These are phyloP conservation scores for Limanda limanda DNA, from an alignment of 2,113 vertebrate genomes.

Conservation along the genomic window DNA sequence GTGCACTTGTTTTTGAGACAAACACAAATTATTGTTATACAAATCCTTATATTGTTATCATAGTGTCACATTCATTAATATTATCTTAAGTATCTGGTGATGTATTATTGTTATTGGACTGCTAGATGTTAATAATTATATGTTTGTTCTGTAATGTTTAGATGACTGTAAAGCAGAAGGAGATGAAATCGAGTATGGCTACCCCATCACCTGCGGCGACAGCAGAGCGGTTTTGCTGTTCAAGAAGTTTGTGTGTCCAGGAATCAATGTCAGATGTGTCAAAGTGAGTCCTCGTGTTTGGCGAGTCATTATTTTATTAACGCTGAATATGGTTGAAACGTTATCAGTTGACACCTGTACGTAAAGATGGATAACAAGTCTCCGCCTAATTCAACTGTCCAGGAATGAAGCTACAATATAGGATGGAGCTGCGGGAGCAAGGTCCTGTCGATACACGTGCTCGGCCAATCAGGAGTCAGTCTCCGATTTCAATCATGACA, in stretches of 20 bases:
- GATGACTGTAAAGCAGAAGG: constrained; percentile 85
- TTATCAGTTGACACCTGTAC: background rate
- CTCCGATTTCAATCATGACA: no score
- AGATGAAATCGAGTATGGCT: constrained; percentile 91
- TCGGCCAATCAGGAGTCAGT: no score
- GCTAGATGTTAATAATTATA: background rate
- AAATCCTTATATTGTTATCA: background rate
- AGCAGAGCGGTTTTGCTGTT: constrained; percentile 93
- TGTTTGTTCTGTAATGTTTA: constrained; percentile 53
- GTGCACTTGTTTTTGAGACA: background rate
- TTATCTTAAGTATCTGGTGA: background rate
- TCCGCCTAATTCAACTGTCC: no score
- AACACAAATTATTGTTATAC: background rate
- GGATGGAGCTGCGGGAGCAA: no score
- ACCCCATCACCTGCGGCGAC: constrained; percentile 95
- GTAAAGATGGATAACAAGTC: no score
- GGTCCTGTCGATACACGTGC: no score
- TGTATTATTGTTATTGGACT: background rate
- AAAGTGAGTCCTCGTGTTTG: constrained; percentile 81
- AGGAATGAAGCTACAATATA: no score
- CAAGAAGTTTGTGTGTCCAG: constrained; percentile 97
- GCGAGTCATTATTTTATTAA: background rate
- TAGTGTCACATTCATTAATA: background rate
- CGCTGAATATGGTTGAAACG: background rate
- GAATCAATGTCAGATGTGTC: constrained; percentile 95